Evolutionary conservation across 2,113 vertebrate species (phyloP).

Genomic region (Burhinus bistriatus): DNA sequence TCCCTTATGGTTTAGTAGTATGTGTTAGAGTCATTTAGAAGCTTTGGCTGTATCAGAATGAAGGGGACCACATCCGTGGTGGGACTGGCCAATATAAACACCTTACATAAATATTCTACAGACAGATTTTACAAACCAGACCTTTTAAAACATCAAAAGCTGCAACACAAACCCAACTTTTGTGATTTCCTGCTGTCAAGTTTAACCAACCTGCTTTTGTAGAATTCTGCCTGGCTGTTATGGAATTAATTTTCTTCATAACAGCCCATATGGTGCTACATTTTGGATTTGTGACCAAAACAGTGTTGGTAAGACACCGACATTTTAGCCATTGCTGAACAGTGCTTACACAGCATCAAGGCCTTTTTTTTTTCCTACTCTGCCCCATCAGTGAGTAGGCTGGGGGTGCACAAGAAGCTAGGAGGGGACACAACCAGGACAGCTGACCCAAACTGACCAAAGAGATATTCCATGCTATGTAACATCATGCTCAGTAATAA

Average conservation of each 20-base stretch:
- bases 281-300: background rate
- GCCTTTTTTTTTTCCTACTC: background rate
- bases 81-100: background rate
- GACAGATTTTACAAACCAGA: background rate
- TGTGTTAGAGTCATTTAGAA: background rate
- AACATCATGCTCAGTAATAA: background rate
- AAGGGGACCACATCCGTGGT: background rate
- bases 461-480: background rate
- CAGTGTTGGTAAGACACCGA: background rate
- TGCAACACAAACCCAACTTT: background rate
- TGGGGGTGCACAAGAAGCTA: background rate
- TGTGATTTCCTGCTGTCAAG: background rate
- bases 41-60: background rate
- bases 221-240: background rate
- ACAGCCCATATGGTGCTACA: rapidly evolving
- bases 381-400: background rate
- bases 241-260: background rate
- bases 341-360: background rate
- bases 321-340: background rate
- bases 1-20: background rate
- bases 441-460: background rate
- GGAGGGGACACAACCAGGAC: background rate
- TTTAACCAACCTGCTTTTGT: background rate
- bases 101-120: background rate
- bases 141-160: background rate